Evolutionary conservation across 2,797 vertebrate species (phyloP).

Genomic region (Crenichthys baileyi): DNA sequence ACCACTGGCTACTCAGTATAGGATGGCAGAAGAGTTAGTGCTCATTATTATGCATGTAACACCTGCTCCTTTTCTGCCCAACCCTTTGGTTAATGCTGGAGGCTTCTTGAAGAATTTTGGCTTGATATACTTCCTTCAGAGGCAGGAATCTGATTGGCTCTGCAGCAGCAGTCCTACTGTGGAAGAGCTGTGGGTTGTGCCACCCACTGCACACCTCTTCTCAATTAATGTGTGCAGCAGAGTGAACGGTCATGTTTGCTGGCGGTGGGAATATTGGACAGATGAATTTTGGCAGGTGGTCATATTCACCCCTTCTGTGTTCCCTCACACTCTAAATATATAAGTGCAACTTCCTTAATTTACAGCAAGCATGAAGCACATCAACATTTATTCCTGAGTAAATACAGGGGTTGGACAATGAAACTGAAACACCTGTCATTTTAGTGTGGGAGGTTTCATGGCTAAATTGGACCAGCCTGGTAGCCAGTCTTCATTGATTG

Average conservation of each 20-base stretch:
- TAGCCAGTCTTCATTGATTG: too few relatives aligned
- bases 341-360: slow-evolving; percentile 1
- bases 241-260: slow-evolving; percentile 34
- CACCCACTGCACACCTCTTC: slow-evolving; percentile 49
- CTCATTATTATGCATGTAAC: slow-evolving; percentile 49
- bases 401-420: too few relatives aligned
- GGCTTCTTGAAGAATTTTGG: slow-evolving; percentile 50
- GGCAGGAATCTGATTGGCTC: slow-evolving; percentile 51
- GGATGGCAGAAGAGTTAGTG: slow-evolving; percentile 13
- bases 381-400: not conserved
- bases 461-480: too few relatives aligned
- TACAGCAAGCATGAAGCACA: not conserved
- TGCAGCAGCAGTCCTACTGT: slow-evolving; percentile 16
- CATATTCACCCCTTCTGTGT: slow-evolving; percentile 14
- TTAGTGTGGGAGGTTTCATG: too few relatives aligned
- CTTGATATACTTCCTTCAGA: slow-evolving; percentile 23
- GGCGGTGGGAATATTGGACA: slow-evolving; percentile 52
- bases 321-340: slow-evolving; percentile 26
- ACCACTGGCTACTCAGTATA: slow-evolving; percentile 14
- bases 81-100: slow-evolving; percentile 42
- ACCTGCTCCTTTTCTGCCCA: slow-evolving; percentile 28
- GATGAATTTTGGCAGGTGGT: slow-evolving; percentile 71
- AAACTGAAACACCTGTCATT: too few relatives aligned
- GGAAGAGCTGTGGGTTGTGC: slow-evolving; percentile 47
- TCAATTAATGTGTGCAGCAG: slow-evolving; percentile 60